Conservation (phyloP, 1,140 invertebrate genomes). For the Drosophila ironensis region DNA sequence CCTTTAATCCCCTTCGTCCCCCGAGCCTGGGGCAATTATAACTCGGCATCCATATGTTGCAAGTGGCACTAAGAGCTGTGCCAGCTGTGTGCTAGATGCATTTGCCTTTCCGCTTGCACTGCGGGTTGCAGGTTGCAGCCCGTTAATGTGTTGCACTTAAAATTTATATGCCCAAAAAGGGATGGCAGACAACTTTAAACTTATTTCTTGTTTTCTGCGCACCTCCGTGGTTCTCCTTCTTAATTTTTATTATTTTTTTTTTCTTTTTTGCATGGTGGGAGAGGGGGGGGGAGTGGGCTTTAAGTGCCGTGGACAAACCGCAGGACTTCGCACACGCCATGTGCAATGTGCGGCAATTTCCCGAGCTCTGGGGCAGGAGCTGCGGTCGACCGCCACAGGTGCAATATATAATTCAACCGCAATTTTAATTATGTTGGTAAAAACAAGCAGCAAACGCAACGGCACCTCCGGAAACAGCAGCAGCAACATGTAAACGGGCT, state of each 20-base stretch:
- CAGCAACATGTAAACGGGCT: background rate
- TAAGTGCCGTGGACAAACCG: conserved; percentile 55
- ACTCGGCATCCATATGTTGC: conserved; percentile 67
- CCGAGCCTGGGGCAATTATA: conserved; percentile 61
- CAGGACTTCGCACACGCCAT: conserved; percentile 55
- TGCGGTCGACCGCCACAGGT: conserved; percentile 70
- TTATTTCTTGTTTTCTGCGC: background rate
- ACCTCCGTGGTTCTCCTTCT: too few relatives aligned
- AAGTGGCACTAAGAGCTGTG: conserved; percentile 61
- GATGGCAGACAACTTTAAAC: conserved; percentile 70
- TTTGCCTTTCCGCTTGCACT: conserved; percentile 10
- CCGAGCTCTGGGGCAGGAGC: conserved; percentile 23
- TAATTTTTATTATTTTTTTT: conserved; percentile 3
- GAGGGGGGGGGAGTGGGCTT: conserved; percentile 10
- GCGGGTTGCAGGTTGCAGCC: conserved; percentile 49
- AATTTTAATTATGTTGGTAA: conserved; percentile 75
- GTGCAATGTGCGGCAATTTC: conserved; percentile 22
- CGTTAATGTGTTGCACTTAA: conserved; percentile 77
- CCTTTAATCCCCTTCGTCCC: background rate
- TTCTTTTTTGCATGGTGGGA: conserved; percentile 9
- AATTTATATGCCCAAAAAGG: conserved; percentile 62
- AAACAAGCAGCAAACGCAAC: conserved; percentile 23
- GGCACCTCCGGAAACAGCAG: conserved; percentile 2
- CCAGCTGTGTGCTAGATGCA: conserved; percentile 65
- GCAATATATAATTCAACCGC: conserved; percentile 73